Evolutionary conservation across 2,888 invertebrate genomes (phyloP).

Genomic region (Eupelmus urozonus): DNA sequence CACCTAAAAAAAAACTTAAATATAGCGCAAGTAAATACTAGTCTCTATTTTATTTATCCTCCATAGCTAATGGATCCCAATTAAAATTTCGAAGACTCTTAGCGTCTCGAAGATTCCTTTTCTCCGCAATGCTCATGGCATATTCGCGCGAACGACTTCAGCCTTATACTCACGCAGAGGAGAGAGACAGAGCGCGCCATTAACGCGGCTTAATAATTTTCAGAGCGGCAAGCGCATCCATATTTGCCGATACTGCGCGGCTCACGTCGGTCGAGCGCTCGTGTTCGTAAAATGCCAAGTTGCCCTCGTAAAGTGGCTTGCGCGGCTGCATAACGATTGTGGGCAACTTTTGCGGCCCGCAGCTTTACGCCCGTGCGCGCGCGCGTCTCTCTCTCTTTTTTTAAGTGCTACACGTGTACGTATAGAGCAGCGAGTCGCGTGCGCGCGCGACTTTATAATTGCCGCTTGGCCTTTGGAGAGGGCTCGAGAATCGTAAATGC

Average conservation of each 20-base stretch:
- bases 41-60: no score
- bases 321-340: constrained; percentile 1
- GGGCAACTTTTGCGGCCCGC: neutral
- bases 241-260: constrained; percentile 18
- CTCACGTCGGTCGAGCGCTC: no score
- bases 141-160: neutral
- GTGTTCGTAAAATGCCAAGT: constrained; percentile 4
- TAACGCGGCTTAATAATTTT: constrained; percentile 32
- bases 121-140: no score
- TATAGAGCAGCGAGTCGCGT: neutral
- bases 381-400: constrained; percentile 11
- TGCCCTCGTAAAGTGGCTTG: constrained; percentile 30
- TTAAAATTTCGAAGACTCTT: neutral
- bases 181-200: constrained; percentile 2
- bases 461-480: constrained; percentile 13
- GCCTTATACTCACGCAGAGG: neutral
- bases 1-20: no score
- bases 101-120: neutral
- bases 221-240: neutral
- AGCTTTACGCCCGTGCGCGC: neutral
- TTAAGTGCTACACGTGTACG: constrained; percentile 3
- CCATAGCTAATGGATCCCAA: no score
- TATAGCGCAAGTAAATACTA: no score
- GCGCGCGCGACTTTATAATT: constrained; percentile 27
- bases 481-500: neutral